Conservation (phyloP, 1,140 invertebrate genomes). For the Eciton burchellii region DNA sequence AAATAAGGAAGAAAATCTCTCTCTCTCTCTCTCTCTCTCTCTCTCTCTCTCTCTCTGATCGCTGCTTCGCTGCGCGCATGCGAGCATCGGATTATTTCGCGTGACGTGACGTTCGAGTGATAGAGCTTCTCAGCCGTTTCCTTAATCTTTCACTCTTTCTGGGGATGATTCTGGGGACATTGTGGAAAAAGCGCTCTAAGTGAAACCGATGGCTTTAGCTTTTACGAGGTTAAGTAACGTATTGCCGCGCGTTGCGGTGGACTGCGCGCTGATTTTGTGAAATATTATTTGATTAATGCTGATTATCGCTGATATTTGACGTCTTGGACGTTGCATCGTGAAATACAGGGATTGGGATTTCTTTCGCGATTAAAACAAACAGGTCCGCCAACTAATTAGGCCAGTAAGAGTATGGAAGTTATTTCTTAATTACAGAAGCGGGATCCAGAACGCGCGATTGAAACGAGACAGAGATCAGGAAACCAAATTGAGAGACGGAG, state of each 20-base stretch:
- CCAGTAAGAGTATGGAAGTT: too few species aligned
- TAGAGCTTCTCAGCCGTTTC: background rate
- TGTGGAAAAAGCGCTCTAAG: background rate
- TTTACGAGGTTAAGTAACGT: background rate
- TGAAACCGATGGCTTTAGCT: background rate
- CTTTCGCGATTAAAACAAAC: too few species aligned
- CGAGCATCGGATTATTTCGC: background rate
- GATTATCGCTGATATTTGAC: too few species aligned
- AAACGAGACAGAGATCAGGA: background rate
- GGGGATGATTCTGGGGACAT: too few species aligned
- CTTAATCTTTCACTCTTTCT: background rate
- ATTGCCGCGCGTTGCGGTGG: too few species aligned
- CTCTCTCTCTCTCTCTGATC: slow-evolving; percentile 20
- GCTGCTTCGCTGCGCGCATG: background rate
- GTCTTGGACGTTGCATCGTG: too few species aligned
- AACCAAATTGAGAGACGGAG: background rate
- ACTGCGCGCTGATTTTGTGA: too few species aligned
- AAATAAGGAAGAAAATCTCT: too few species aligned
- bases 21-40: too few species aligned
- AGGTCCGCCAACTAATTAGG: too few species aligned
- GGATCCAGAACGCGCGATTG: background rate
- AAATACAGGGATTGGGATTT: too few species aligned
- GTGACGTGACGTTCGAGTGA: background rate
- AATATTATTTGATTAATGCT: too few species aligned
- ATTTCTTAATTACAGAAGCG: background rate